Evolutionary conservation across 2,113 vertebrate genomes (phyloP).

Genomic region (Chamaetylas fuelleborni): DNA sequence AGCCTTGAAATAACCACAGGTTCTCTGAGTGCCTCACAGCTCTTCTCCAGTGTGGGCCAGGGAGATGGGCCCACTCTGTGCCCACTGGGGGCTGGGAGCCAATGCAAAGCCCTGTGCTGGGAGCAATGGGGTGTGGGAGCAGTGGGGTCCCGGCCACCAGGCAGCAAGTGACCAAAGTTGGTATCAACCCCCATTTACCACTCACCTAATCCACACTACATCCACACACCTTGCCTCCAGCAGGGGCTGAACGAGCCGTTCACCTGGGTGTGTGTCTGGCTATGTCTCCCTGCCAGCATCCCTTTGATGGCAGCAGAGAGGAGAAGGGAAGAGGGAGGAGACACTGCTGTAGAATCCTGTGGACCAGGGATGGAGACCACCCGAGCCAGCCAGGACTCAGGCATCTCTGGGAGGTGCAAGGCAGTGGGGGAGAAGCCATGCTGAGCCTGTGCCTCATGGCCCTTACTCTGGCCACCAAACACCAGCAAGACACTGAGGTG

Average conservation of each 20-base stretch:
- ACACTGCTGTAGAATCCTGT: not conserved
- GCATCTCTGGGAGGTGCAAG: not conserved
- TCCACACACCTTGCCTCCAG: not conserved
- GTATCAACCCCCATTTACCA: not conserved
- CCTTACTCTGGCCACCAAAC: not conserved
- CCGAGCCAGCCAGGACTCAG: not conserved
- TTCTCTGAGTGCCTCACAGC: not conserved
- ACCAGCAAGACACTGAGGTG: not conserved
- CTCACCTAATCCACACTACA: accelerated
- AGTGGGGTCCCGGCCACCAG: accelerated
- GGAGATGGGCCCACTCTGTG: not conserved
- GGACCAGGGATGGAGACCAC: not conserved
- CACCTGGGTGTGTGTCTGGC: not conserved
- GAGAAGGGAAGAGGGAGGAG: not conserved
- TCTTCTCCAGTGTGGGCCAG: not conserved
- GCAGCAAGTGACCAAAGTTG: not conserved
- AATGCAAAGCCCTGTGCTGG: not conserved
- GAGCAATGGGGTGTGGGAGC: not conserved
- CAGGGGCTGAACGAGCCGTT: not conserved
- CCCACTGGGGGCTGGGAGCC: accelerated
- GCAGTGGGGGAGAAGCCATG: not conserved
- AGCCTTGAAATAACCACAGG: not conserved
- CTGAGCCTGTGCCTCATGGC: not conserved
- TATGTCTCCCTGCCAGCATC: not conserved
- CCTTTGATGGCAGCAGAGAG: not conserved